Evolutionary conservation across 2,888 invertebrate genomes (phyloP).

Genomic region (Phengaris alcon): DNA sequence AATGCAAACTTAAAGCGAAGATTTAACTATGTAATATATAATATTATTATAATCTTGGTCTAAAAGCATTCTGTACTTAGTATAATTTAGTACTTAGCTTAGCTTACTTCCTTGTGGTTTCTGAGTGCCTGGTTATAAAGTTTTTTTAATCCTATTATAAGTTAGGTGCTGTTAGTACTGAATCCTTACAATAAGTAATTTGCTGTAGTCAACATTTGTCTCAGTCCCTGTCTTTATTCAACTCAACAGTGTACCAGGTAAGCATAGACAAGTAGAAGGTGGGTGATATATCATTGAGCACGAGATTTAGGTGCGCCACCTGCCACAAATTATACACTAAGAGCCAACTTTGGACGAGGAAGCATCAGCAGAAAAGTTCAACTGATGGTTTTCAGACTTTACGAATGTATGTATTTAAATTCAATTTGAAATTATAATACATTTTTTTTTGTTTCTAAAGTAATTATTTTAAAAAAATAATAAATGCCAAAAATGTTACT

Average conservation of each 20-base stretch:
- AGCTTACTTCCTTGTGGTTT: not conserved
- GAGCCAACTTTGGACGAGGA: no score
- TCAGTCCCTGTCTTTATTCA: not conserved
- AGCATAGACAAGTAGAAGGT: not conserved
- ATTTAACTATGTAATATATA: not conserved
- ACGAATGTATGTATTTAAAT: no score
- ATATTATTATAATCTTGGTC: not conserved
- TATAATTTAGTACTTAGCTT: constrained; percentile 1
- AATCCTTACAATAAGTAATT: no score
- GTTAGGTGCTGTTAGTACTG: no score
- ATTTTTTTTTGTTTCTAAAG: no score
- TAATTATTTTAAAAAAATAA: no score
- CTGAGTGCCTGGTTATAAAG: not conserved
- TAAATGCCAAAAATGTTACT: no score
- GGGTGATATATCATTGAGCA: constrained; percentile 8
- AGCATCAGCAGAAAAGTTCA: no score
- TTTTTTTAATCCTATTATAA: not conserved
- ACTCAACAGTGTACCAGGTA: not conserved
- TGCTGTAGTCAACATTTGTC: no score
- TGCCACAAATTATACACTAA: constrained; percentile 24
- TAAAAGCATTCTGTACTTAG: not conserved
- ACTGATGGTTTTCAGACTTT: no score
- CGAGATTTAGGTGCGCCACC: constrained; percentile 21
- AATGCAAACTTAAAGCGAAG: not conserved
- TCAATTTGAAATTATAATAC: no score